These are phyloP conservation scores for Setophaga coronata DNA, from an alignment of 2,113 vertebrate genomes.

Conservation along the genomic window DNA sequence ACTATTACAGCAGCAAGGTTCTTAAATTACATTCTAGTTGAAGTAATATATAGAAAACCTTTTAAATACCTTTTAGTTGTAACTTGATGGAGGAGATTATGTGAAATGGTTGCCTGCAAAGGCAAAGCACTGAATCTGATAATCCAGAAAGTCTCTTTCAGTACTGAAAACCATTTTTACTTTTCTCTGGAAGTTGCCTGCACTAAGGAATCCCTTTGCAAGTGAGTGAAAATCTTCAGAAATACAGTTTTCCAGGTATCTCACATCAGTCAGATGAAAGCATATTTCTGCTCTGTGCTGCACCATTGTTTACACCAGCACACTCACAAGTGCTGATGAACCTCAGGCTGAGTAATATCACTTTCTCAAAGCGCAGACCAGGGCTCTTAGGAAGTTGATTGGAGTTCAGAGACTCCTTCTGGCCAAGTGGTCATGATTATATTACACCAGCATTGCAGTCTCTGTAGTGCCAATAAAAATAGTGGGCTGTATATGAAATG, in stretches of 20 bases:
- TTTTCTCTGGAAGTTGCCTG: not conserved
- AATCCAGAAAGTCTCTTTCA: not conserved
- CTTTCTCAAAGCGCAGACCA: not conserved
- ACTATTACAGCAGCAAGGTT: not conserved
- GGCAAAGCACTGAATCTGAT: not conserved
- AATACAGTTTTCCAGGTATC: not conserved
- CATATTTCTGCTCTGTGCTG: not conserved
- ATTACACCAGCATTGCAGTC: not conserved
- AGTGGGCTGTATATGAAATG: not conserved
- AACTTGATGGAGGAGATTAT: not conserved
- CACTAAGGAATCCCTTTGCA: not conserved
- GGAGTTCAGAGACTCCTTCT: not conserved
- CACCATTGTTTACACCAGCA: not conserved
- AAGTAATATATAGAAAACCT: not conserved
- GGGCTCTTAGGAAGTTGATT: not conserved
- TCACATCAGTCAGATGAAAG: not conserved
- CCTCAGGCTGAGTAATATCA: not conserved
- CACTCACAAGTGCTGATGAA: not conserved
- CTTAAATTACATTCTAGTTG: not conserved
- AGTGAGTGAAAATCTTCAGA: not conserved
- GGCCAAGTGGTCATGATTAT: not conserved
- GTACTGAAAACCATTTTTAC: not conserved
- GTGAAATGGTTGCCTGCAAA: not conserved
- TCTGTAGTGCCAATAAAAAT: not conserved
- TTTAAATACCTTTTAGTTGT: not conserved